These are phyloP conservation scores for Podarcis cretensis DNA, from an alignment of 2,113 vertebrate species.

Conservation along the genomic window DNA sequence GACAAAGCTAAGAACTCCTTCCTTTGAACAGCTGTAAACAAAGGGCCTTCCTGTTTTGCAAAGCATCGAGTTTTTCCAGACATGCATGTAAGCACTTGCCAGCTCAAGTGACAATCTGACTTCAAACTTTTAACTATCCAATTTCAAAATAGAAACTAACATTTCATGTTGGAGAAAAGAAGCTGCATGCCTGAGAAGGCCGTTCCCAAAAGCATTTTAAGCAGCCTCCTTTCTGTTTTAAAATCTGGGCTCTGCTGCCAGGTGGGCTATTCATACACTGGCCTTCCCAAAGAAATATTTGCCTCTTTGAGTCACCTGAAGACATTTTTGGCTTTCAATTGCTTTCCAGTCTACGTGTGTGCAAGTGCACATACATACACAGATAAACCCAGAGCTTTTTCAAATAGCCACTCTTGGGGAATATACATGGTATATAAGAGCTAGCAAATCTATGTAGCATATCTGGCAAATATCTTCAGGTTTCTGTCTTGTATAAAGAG, in stretches of 20 bases:
- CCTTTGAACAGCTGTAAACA: not conserved
- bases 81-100: not conserved
- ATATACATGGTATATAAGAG: not conserved
- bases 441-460: not conserved
- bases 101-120: not conserved
- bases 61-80: not conserved
- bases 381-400: not conserved
- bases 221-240: not conserved
- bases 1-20: not conserved
- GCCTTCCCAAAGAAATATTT: not conserved
- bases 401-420: not conserved
- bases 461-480: not conserved
- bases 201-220: not conserved
- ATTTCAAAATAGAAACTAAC: not conserved
- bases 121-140: not conserved
- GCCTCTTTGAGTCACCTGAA: not conserved
- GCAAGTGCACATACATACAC: not conserved
- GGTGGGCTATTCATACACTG: not conserved
- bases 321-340: not conserved
- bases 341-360: not conserved
- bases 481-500: not conserved
- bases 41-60: constrained; percentile 25
- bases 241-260: not conserved
- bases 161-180: constrained; percentile 13
- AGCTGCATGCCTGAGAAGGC: constrained; percentile 18